These are phyloP conservation scores for Poecile montanus DNA, from an alignment of 2,797 vertebrate species.

Conservation along the genomic window DNA sequence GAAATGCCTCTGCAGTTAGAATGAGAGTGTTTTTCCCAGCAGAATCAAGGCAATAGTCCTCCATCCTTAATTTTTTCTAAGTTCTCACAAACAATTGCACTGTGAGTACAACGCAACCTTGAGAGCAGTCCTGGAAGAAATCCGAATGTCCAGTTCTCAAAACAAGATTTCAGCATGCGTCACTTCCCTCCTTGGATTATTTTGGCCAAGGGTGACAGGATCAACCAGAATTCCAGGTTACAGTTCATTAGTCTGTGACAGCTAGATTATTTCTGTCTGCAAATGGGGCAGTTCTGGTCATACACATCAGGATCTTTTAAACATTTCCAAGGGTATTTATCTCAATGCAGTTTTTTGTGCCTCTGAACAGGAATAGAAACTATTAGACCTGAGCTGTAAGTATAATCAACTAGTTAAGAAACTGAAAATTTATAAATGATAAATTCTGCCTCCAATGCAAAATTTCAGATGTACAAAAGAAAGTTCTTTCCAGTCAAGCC, in stretches of 20 bases:
- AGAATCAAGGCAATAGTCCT: not conserved
- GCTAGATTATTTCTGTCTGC: slow-evolving; percentile 21
- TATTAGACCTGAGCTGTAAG: not conserved
- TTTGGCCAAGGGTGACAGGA: slow-evolving; percentile 59
- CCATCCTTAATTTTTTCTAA: not conserved
- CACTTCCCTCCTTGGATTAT: slow-evolving; percentile 60
- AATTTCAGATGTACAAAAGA: not conserved
- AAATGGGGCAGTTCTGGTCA: not conserved
- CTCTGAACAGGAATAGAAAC: not conserved
- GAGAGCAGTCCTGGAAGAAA: slow-evolving; percentile 39
- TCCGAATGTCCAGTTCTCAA: slow-evolving; percentile 50
- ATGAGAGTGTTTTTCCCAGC: not conserved
- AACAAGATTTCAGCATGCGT: slow-evolving; percentile 66
- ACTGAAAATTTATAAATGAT: not conserved
- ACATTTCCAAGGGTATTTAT: slow-evolving; percentile 8
- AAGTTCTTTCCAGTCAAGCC: not conserved
- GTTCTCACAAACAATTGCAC: slow-evolving; percentile 5
- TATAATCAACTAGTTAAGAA: not conserved
- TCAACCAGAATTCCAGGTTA: slow-evolving; percentile 54
- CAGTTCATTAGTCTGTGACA: slow-evolving; percentile 61
- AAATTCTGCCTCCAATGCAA: not conserved
- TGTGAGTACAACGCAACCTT: slow-evolving; percentile 24
- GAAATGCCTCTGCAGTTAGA: not conserved
- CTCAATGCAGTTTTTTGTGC: not conserved
- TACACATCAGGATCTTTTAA: not conserved